Base-by-base conservation (phyloP, 2,888 invertebrate species). In the Drosophila mimetica region DNA sequence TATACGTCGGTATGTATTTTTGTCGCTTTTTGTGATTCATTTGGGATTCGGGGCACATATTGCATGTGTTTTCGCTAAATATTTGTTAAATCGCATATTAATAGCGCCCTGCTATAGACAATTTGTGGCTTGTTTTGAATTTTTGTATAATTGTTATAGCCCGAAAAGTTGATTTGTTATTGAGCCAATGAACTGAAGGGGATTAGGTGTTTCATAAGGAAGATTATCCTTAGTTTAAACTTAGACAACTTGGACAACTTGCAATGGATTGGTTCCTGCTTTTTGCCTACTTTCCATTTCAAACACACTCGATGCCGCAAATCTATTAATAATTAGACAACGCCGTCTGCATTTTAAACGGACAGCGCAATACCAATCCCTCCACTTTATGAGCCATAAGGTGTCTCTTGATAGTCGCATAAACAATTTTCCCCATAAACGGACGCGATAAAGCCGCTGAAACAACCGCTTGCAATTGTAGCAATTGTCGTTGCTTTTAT, bases 61-160 rank as follows among this genome's bases (percentile, higher is more conserved):
- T 55, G 66, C 76, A 60, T 73, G 84, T 84, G 80, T 84, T 87
- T 85, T 87, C 82, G 86, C 88, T 90, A 90, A 90, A 89, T 89
- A 88, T 89, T 87, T 90, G 90, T 89, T 89, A 88, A 90, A 90
- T 89, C 81, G 89, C 89, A 88, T 86, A 90, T 90, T 89, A 90
- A 90, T 89, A 88, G 82, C 89, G 84, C 88, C 79, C 84, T 74
- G 69, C 69, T 85, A 78, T 85, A 74, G 76, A 72, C 75, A 82
- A 77, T 75, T 55, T 72, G 63, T 53, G 41, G 63, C 28, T 37
- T 50, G 57, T 48, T 42, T 63, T 67, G 22, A 6, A 6, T 6
- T 37, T 37, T 37, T 37, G 57, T 50, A 25, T 71, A 71, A 69
- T 42, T 71, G 51, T 54, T 59, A 54, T 57, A 30, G 34, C 39